phyloP scores from a whole-genome alignment of 1,140 invertebrate species.

The Brachionus rotundiformis region DNA sequence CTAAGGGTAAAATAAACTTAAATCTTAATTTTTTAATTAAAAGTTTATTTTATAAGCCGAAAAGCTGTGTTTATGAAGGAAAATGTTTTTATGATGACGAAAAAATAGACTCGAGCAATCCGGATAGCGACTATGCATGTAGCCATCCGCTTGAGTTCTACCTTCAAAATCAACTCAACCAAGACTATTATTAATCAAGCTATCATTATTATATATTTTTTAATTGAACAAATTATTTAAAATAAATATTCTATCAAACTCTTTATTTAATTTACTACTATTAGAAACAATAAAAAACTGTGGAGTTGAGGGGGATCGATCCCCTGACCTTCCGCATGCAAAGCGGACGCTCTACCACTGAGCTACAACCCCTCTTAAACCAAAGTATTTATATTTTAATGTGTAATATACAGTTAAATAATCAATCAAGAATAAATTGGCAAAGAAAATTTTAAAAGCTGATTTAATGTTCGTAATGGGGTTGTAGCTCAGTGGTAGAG shows the following conservation, averaged over 20 bases:
- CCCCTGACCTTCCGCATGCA: slow-evolving; percentile 53
- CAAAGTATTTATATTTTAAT: no score
- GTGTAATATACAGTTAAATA: no score
- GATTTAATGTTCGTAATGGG: no score
- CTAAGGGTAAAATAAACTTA: slow-evolving; percentile 18
- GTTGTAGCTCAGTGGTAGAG: slow-evolving; percentile 52
- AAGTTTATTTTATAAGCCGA: background rate
- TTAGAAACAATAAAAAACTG: no score
- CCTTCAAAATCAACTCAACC: background rate
- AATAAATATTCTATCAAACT: no score
- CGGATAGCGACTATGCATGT: slow-evolving; percentile 22
- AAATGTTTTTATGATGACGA: slow-evolving; percentile 43
- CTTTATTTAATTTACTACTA: no score
- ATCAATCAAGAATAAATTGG: no score
- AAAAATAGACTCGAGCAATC: slow-evolving; percentile 6
- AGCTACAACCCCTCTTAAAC: slow-evolving; percentile 52
- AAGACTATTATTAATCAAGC: background rate
- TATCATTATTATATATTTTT: no score
- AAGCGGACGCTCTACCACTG: no score
- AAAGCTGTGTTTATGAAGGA: slow-evolving; percentile 42
- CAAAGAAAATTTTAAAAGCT: no score
- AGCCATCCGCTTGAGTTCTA: background rate
- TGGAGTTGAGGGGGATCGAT: slow-evolving; percentile 52
- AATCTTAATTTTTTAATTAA: background rate
- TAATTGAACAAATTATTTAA: no score